Conservation (phyloP, 2,113 vertebrate species). For the Columba janthina region DNA sequence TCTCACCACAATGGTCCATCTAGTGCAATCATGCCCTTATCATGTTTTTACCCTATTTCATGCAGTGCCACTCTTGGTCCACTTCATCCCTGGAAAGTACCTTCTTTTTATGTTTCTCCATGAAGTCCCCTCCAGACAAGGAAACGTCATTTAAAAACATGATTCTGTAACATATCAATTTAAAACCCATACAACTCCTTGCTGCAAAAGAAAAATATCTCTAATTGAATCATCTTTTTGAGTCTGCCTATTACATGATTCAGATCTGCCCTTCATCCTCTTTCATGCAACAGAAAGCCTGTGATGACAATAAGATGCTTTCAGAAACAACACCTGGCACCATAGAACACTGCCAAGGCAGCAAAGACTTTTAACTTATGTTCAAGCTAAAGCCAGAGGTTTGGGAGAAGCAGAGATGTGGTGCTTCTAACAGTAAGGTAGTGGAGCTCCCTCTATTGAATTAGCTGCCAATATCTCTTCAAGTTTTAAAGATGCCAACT, state of each 20-base stretch:
- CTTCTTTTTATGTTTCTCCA: not conserved
- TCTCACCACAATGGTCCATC: not conserved
- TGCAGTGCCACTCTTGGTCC: not conserved
- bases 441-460: conserved; percentile 72
- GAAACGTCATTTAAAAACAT: not conserved
- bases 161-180: fast-evolving
- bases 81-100: not conserved
- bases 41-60: not conserved
- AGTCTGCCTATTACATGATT: not conserved
- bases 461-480: conserved; percentile 26
- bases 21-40: not conserved
- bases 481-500: conserved; percentile 14
- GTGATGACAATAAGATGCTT: not conserved
- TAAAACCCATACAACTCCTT: not conserved
- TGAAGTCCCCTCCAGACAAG: not conserved
- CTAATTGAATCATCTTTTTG: not conserved
- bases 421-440: conserved; percentile 35
- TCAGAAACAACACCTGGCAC: not conserved
- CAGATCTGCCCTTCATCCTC: not conserved
- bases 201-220: not conserved
- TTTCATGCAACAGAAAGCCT: conserved; percentile 2
- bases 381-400: conserved; percentile 18
- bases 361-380: not conserved
- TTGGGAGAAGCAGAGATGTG: not conserved
- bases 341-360: not conserved